These are phyloP conservation scores for Nasonia oneida DNA, from an alignment of 2,888 invertebrate genomes.

Conservation along the genomic window DNA sequence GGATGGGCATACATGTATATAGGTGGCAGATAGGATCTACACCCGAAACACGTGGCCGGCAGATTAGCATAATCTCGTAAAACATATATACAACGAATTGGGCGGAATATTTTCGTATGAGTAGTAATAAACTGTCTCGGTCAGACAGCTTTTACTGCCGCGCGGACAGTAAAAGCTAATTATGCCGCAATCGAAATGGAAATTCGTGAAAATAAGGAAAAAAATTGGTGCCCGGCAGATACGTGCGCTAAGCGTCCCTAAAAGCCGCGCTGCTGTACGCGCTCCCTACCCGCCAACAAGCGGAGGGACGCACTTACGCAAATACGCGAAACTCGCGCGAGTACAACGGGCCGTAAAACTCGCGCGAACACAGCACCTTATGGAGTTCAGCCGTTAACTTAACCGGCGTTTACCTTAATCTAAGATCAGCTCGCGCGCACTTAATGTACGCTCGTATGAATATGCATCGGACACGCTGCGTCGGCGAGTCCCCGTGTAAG, in stretches of 20 bases:
- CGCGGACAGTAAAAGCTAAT: background rate
- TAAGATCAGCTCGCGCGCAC: slow-evolving; percentile 75
- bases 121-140: slow-evolving; percentile 2
- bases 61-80: slow-evolving; percentile 57
- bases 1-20: slow-evolving; percentile 11
- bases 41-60: slow-evolving; percentile 40
- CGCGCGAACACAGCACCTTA: slow-evolving; percentile 72
- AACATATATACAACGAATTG: slow-evolving; percentile 51
- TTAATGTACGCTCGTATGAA: slow-evolving; percentile 79
- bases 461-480: slow-evolving; percentile 78
- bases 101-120: background rate
- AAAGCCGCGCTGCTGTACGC: background rate
- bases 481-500: slow-evolving; percentile 60
- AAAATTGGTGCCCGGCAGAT: background rate
- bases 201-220: background rate
- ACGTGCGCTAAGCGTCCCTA: background rate
- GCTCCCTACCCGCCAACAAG: background rate
- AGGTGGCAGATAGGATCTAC: slow-evolving; percentile 30
- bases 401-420: slow-evolving; percentile 80
- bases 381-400: slow-evolving; percentile 79
- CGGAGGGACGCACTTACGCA: slow-evolving; percentile 19
- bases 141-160: background rate
- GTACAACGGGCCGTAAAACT: slow-evolving; percentile 15
- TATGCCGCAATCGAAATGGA: background rate
- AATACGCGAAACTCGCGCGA: slow-evolving; percentile 21